phyloP scores from a whole-genome alignment of 2,113 vertebrate species.

The Lagenorhynchus albirostris region DNA sequence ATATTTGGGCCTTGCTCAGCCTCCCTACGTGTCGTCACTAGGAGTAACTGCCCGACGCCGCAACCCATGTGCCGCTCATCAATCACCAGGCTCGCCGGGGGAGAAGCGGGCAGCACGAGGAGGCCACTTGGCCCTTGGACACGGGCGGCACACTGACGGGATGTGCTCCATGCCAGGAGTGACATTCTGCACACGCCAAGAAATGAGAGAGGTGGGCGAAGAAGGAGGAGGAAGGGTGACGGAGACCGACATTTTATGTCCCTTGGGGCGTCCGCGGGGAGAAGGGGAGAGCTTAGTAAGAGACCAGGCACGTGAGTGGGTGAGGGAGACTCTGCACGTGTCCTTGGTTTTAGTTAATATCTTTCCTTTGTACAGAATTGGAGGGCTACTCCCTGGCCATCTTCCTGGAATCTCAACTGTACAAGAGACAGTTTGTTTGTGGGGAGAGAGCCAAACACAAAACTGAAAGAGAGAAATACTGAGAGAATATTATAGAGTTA shows the following conservation, averaged over 20 bases:
- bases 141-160: neutral
- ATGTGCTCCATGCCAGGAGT: neutral
- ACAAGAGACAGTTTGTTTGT: slow-evolving; percentile 80
- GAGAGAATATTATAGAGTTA: neutral
- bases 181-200: neutral
- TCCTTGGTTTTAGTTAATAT: slow-evolving; percentile 67
- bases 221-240: neutral
- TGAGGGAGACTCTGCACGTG: neutral
- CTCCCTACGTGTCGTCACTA: slow-evolving; percentile 69
- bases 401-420: slow-evolving; percentile 81
- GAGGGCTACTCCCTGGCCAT: slow-evolving; percentile 80
- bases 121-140: neutral
- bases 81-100: neutral
- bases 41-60: slow-evolving; percentile 33
- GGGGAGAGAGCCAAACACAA: slow-evolving; percentile 76
- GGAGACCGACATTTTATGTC: neutral
- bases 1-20: slow-evolving; percentile 82
- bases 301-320: neutral
- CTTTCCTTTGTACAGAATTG: slow-evolving; percentile 86
- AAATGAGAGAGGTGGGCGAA: neutral
- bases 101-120: neutral
- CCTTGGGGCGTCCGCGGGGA: neutral
- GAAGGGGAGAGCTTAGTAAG: slow-evolving; percentile 12
- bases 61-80: neutral
- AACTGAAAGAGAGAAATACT: slow-evolving; percentile 35